These are phyloP conservation scores for Theonella swinhoei DNA, from an alignment of 37 sponge, comb jelly and placozoan species.

Conservation along the genomic window DNA sequence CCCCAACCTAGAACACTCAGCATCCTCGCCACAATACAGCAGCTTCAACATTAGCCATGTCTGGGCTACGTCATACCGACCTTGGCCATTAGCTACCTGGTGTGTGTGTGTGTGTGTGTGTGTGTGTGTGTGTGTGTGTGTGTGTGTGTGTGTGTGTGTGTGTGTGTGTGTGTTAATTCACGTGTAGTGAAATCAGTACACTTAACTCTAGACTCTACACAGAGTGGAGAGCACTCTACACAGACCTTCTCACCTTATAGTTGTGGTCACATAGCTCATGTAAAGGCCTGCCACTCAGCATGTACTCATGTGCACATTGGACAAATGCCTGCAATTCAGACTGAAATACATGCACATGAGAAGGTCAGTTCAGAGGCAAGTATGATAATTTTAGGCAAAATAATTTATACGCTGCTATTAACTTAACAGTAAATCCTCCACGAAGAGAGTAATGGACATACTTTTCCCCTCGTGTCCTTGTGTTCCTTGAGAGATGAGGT, in stretches of 20 bases:
- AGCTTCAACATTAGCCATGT: constrained; percentile 75
- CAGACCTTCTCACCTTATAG: constrained; percentile 62
- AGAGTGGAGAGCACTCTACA: too few relatives aligned
- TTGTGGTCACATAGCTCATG: constrained; percentile 85
- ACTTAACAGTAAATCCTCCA: too few relatives aligned
- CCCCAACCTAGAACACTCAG: constrained; percentile 55
- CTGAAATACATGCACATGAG: not conserved
- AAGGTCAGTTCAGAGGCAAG: too few relatives aligned
- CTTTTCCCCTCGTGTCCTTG: not conserved
- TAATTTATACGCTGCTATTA: too few relatives aligned
- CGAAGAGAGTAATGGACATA: too few relatives aligned
- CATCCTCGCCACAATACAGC: constrained; percentile 51
- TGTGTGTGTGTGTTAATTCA: too few relatives aligned
- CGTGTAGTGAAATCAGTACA: too few relatives aligned
- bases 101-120: not conserved
- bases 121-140: not conserved
- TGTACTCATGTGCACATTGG: constrained; percentile 55
- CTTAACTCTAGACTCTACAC: too few relatives aligned
- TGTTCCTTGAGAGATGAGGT: constrained; percentile 55
- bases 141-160: too few relatives aligned
- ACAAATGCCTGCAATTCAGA: constrained; percentile 7
- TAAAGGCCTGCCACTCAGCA: constrained; percentile 55
- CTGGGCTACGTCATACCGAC: constrained; percentile 37
- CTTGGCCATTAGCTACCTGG: constrained; percentile 47
- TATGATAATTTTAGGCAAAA: too few relatives aligned